Evolutionary conservation across 2,797 vertebrate species (phyloP), one percentile per base, ranked within the genome.

Genomic region (Alectoris magna): DNA sequence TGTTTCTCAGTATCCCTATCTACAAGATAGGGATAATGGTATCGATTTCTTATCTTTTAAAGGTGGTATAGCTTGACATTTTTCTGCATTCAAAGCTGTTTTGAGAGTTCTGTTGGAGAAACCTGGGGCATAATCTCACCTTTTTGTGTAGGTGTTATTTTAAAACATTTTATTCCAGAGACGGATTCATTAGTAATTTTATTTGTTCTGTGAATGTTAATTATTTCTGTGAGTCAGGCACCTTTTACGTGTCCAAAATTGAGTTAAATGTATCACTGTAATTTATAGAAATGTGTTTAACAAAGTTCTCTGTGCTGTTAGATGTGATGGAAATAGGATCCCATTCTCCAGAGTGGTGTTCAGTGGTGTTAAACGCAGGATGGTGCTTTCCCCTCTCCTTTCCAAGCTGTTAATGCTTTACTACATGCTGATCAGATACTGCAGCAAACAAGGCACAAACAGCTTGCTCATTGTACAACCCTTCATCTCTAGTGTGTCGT

Each of bases 401-500:
- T 41, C 16, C 38, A 58, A 78, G 64, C 66, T 87, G 58, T 84
- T 71, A 49, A 72, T 91, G 77, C 90, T 84, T 73, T 75, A 43
- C 9, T 84, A 8, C 24, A 16, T 2, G 1, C 10, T 44, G 76
- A 74, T 6, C 27, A 34, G 14, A 14, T 24, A 36, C 26, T 78
- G 55, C 72, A 77, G 51, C 63, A 81, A 63, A 34, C 38, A 56
- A 83, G 69, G 59, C 87, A 78, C 48, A 19, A 82, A 36, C 82
- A 92, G 79, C 62, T 83, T 81, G 55, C 64, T 89, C 24, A 36
- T 53, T 80, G 89, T 80, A 16, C 64, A 82, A 7, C n/a, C 62
- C 55, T 83, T 84, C 90, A 92, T 85, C 88, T 69, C 39, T 11
- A 93, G 69, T 86, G 81, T 94, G 87, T 93, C 53, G 91, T 96